Evolutionary conservation across 2,888 invertebrate species (phyloP).

Genomic region (Polyploca ridens): DNA sequence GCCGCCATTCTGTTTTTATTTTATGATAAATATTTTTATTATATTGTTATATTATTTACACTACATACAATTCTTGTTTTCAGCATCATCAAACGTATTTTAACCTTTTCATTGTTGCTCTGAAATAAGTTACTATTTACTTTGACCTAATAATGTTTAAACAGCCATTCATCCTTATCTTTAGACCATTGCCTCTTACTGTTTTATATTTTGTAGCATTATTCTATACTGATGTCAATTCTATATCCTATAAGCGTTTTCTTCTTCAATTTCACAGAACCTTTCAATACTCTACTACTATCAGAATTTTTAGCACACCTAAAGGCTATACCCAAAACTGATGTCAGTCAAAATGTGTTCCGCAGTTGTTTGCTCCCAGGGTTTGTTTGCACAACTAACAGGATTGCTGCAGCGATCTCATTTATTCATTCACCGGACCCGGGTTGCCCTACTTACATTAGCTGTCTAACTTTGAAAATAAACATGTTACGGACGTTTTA

Average conservation of each 20-base stretch:
- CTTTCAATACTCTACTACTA: neutral
- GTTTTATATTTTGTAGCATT: neutral
- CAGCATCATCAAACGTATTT: neutral
- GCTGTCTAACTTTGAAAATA: constrained; percentile 23
- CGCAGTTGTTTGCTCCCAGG: constrained; percentile 37
- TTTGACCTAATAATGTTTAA: no score
- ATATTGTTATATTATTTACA: neutral
- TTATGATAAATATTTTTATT: neutral
- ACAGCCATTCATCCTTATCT: no score
- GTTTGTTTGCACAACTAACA: constrained; percentile 57
- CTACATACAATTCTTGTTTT: neutral
- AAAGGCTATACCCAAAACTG: constrained; percentile 3
- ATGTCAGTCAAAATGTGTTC: neutral
- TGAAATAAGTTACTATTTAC: no score
- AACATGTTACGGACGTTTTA: constrained; percentile 20
- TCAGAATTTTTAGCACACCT: constrained; percentile 9
- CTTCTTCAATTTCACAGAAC: neutral
- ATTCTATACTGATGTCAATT: neutral
- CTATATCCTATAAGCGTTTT: no score
- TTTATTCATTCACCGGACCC: constrained; percentile 57
- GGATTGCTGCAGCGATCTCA: constrained; percentile 61
- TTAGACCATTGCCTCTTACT: no score
- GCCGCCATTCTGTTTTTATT: no score
- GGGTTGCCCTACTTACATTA: constrained; percentile 51
- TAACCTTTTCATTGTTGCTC: no score